Base-by-base conservation (phyloP, 1,140 invertebrate genomes). In the Drosophila kepulauana region DNA sequence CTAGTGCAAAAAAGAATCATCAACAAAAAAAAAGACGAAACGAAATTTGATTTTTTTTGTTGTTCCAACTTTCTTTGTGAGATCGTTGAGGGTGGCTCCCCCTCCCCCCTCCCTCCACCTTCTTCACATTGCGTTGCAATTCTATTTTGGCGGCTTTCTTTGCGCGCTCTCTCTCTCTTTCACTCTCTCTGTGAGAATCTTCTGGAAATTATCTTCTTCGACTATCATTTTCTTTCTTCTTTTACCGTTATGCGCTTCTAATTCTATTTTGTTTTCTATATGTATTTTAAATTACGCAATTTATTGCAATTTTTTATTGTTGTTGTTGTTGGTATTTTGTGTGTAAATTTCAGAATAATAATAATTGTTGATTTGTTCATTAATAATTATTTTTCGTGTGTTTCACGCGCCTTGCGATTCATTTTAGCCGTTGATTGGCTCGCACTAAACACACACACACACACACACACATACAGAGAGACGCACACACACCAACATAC, bases 401-500 rank as follows among this genome's bases (percentile, higher is more conserved):
- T 25, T 25, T 25, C 20, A 25, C 72, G 74, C 68, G 74, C 69
- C 74, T 25, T 75, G 67, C 67, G 67, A 75, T 52, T 75, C 74
- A 72, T 77, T 77, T 77, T 25, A 25, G 63, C 30, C 70, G 70
- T 77, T 77, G 75, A 73, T 77, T 77, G 75, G 75, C 57, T 67
- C 61, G 63, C 61, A 72, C 61, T 48, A 73, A 62, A 67, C 52
- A 41, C 38, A 54, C 46, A 58, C 52, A 25, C n/a, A 48, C 25
- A 45, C 59, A 49, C 33, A 57, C 30, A 15, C 41, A 30, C 51
- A 16, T 11, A 4, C 38, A 61, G 5, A 33, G 1, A 33, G 30
- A 33, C 3, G 3, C 3, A 4, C 20, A 25, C 20, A 25, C 20
- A 25, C 20, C 20, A 25, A 25, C 20, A 25, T 25, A 25, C 20